These are phyloP conservation scores for Oryzias melastigma DNA, from an alignment of 2,113 vertebrate species.

Conservation along the genomic window DNA sequence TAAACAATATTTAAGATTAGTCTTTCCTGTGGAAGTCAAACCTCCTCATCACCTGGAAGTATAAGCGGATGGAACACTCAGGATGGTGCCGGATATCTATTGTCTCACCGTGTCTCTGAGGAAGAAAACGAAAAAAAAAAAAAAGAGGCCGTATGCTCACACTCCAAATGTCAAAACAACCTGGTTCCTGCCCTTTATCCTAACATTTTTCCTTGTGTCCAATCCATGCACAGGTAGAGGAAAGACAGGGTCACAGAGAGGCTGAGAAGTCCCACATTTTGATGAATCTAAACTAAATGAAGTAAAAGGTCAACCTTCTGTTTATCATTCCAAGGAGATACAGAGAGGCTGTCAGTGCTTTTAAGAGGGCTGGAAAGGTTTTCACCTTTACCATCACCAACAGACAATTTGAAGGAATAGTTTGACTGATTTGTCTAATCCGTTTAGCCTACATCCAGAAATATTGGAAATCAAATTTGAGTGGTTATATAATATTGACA, in stretches of 20 bases:
- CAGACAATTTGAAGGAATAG: background rate
- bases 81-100: too few relatives aligned
- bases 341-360: background rate
- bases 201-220: constrained; percentile 10
- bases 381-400: background rate
- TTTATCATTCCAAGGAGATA: background rate
- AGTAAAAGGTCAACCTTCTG: background rate
- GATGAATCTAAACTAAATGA: background rate
- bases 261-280: background rate
- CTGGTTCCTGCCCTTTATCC: constrained; percentile 8
- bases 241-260: background rate
- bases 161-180: background rate
- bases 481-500: constrained; percentile 3
- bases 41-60: too few relatives aligned
- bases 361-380: background rate
- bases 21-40: too few relatives aligned
- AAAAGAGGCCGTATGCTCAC: background rate
- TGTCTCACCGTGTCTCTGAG: background rate
- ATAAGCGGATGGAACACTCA: too few relatives aligned
- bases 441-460: background rate
- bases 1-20: too few relatives aligned
- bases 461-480: background rate
- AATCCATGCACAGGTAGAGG: background rate
- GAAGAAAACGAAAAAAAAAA: background rate
- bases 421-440: background rate